phyloP scores from a whole-genome alignment of 2,797 vertebrate genomes.

The Tenualosa thibaudeaui region DNA sequence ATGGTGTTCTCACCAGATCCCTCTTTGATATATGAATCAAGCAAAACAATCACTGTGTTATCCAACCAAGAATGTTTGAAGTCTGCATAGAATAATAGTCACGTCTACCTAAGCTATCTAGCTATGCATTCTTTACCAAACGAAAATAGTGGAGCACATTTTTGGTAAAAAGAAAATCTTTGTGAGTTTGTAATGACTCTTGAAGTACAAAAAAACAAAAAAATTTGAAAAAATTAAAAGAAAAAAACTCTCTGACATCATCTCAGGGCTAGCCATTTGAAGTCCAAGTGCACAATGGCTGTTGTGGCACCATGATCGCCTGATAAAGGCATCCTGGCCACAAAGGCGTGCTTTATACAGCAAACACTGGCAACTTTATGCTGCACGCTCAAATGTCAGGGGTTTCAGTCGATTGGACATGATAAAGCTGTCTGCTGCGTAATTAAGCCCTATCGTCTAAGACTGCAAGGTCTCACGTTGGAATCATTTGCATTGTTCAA shows the following conservation, averaged over 20 bases:
- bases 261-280: constrained; percentile 43
- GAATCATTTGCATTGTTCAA: constrained; percentile 57
- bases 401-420: constrained; percentile 51
- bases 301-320: constrained; percentile 51
- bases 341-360: constrained; percentile 47
- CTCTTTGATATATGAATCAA: constrained; percentile 52
- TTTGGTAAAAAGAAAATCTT: constrained; percentile 35
- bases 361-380: constrained; percentile 47
- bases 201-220: constrained; percentile 44
- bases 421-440: constrained; percentile 59
- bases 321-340: constrained; percentile 50
- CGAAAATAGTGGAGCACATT: constrained; percentile 15
- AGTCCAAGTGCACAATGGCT: constrained; percentile 48
- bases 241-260: constrained; percentile 33
- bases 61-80: constrained; percentile 13
- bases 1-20: constrained; percentile 29
- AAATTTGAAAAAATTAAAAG: not conserved
- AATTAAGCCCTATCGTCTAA: constrained; percentile 51
- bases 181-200: constrained; percentile 45
- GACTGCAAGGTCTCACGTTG: constrained; percentile 43
- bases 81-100: constrained; percentile 11
- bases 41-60: constrained; percentile 41
- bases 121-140: constrained; percentile 14
- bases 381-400: constrained; percentile 49
- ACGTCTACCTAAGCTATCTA: constrained; percentile 11